These are phyloP conservation scores for Dreissena polymorpha DNA, from an alignment of 1,140 invertebrate species.

Conservation along the genomic window DNA sequence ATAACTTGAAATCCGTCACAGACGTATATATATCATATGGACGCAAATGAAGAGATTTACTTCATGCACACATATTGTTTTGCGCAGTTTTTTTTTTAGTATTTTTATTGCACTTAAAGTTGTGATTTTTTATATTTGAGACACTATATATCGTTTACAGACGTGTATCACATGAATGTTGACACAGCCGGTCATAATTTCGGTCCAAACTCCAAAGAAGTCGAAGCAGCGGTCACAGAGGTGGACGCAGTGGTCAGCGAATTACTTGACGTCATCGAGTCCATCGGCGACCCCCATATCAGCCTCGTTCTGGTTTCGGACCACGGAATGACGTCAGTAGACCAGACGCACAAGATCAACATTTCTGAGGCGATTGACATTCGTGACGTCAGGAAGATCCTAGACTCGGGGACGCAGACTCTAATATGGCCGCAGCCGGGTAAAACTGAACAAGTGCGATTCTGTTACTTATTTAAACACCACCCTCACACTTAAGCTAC, in stretches of 20 bases:
- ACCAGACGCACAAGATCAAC: conserved; percentile 66
- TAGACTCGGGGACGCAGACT: conserved; percentile 71
- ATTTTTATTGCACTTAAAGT: no score
- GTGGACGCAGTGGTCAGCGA: conserved; percentile 68
- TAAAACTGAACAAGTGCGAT: conserved; percentile 65
- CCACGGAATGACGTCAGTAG: conserved; percentile 79
- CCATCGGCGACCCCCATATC: conserved; percentile 63
- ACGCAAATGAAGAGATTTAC: no score
- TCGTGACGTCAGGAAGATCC: conserved; percentile 66
- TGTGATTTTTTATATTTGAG: no score
- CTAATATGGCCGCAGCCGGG: conserved; percentile 72
- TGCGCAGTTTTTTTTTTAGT: no score
- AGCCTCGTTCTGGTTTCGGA: conserved; percentile 80
- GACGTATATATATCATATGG: no score
- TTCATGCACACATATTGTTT: no score
- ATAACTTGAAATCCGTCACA: conserved; percentile 6
- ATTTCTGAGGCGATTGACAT: conserved; percentile 69
- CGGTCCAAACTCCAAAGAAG: conserved; percentile 62
- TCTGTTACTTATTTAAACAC: neutral
- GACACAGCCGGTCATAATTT: conserved; percentile 71
- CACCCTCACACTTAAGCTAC: no score
- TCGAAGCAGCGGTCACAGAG: conserved; percentile 58
- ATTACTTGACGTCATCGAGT: conserved; percentile 64
- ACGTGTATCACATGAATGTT: conserved; percentile 68
- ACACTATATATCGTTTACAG: no score